Base-by-base conservation (phyloP, 1,140 invertebrate species). In the Prorops nasuta region DNA sequence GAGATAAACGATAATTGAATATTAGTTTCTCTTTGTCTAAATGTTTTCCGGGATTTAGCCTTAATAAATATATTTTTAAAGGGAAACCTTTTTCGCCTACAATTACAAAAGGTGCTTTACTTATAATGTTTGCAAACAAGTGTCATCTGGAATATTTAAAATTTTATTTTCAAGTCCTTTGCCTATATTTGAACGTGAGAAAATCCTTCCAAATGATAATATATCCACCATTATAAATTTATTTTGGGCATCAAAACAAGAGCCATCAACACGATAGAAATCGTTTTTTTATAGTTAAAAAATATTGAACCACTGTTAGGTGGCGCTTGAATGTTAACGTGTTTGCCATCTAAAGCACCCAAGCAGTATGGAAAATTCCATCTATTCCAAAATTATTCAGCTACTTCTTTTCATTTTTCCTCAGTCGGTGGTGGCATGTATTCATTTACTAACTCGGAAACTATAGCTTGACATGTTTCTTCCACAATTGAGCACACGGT, bases 331-430 rank as follows among this genome's bases (percentile, higher is more conserved):
- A 35, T 35, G 76, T 20, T 52, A 3, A 77, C 44, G 61, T 72
- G 67, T 44, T 75, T 76, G 4, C 67, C 71, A 54, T 77, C 69
- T 1, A 75, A 54, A 3, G 70, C 67, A 0, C 77, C 78, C 31
- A 74, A 49, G 43, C 71, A 76, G 52, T 74, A 52, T 15, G 71
- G 74, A 51, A 80, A 79, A 54, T 78, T 63, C 66, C 68, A 74
- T 54, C 52, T 42, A 18, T 44, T 22, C 36, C 59, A 19, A 57
- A 72, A 72, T 12, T 52, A 43, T 24, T 52, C 10, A 9, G 61
- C 58, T 45, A 64, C 50, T 34, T 43, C 7, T 40, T 54, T 24
- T 52, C 56, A 68, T 41, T 56, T 18, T 19, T 60, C 58, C 28
- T n/a, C 16, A 38, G 44, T 60, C 53, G 58, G 57, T 37, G 36